Evolutionary conservation across 2,113 vertebrate species (phyloP), one percentile per base, ranked within the genome.

Genomic region (Gadus chalcogrammus): DNA sequence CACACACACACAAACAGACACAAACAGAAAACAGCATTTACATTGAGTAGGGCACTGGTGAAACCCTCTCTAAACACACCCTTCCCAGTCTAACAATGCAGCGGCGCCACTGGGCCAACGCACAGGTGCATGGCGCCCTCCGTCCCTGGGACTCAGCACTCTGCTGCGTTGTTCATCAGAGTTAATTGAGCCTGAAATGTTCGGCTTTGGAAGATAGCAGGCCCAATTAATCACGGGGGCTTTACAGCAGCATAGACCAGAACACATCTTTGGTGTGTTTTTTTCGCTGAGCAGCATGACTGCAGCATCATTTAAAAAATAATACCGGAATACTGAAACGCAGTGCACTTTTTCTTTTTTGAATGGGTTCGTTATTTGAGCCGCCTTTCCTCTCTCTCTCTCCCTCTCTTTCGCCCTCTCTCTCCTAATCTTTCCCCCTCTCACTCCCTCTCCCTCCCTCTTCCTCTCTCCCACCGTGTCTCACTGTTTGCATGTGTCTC

Each of bases 171-270:
- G 78, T 68, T 79, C 64, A n/a, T 79, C 71, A 38, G 74, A 85
- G 72, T 80, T 87, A 90, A 89, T 89, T 85, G 84, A 79, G 6
- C 68, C 69, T 61, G 76, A 84, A 83, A 88, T 89, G 42, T 84
- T 84, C 52, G 76, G 87, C 84, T 78, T 82, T 87, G 68, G 75
- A 79, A 74, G 78, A 31, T 71, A 70, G 38, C 64, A 65, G 65
- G 15, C 64, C 3, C 84, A 85, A 88, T 91, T 81, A 89, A 91
- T 92, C 91, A 90, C 73, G 75, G 70, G 73, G 74, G 64, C 82
- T 53, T 80, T 80, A 82, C 68, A 69, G 75, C 83, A 76, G 78
- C 79, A 75, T 70, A 55, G 61, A 81, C 73, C 64, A 61, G 67
- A 64, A 74, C 65, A 61, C 69, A 61, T 81, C 67, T 68, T 77